Evolutionary conservation across 2,113 vertebrate species (phyloP).

Genomic region (Canis aureus): DNA sequence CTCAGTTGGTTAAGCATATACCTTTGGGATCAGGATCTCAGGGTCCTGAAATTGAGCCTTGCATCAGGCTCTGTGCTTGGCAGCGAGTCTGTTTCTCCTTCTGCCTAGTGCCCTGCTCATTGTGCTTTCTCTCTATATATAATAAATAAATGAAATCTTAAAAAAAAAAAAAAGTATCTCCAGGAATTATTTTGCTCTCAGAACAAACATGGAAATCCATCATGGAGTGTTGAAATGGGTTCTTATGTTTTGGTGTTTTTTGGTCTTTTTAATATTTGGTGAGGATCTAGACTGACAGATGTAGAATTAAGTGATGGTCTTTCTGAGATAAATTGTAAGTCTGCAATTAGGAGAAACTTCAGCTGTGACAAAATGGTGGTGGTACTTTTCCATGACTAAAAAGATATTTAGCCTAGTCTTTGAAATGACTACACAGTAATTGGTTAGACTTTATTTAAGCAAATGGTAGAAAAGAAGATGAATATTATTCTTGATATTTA

Average conservation of each 20-base stretch:
- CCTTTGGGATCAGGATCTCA: background rate
- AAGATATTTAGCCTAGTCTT: background rate
- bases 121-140: background rate
- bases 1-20: background rate
- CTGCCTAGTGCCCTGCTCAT: background rate
- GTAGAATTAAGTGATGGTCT: background rate
- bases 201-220: slow-evolving; percentile 9
- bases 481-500: slow-evolving; percentile 10
- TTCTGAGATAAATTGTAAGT: background rate
- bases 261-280: background rate
- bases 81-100: background rate
- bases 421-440: background rate
- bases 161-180: background rate
- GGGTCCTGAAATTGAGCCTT: background rate
- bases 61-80: background rate
- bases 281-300: background rate
- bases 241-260: background rate
- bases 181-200: background rate
- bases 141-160: background rate
- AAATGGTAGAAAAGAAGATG: slow-evolving; percentile 1
- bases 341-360: background rate
- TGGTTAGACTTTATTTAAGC: slow-evolving; percentile 1
- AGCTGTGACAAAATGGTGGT: background rate
- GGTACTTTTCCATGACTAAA: background rate
- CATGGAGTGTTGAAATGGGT: background rate